Base-by-base conservation (phyloP, 2,888 invertebrate genomes). In the Electrophaes corylata region DNA sequence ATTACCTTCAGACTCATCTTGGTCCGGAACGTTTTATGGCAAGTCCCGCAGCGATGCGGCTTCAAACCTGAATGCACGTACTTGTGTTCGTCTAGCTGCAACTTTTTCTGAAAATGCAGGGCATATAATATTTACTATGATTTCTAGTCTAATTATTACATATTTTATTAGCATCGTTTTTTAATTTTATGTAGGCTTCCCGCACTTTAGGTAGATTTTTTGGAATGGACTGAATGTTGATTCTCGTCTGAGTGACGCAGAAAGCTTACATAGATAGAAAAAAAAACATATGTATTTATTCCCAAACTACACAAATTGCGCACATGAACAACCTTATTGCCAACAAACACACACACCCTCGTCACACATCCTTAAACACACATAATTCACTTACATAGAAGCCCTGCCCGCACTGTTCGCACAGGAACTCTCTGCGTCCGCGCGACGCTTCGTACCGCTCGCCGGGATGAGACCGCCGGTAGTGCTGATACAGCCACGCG, bases 401-500 rank as follows among this genome's bases (percentile, higher is more conserved):
- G 1, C 53, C 54, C 18, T 50, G 54, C 16, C 59, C 59, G 46
- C 59, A 59, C 16, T 46, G 54, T 19, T 54, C 54, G 20, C 59
- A 59, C 0, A 59, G 54, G 35, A 59, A 59, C 35, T 54, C 54
- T 10, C 8, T 29, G 5, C 50, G 8, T 10, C 49, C 54, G 35
- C 49, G 37, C 6, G 53, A 16, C 10, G 59, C 59, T 14, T 65
- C 62, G 61, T 67, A 67, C 1, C 57, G 49, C 18, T 51, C 55
- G 3, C 40, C 35, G 10, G 59, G 59, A 8, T 59, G 26, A 29
- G 1, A 8, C 54, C 16, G 14, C 35, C 54, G 49, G 20, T 50
- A 54, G 23, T 59, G 59, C 3, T 59, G 59, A 51, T 65, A 65
- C 14, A 67, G 35, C 64, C 64, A 65, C 8, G 59, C 63, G 44